A percentile compares a stretch with the other conserved stretches of the same genome.
Evolutionary conservation across 2,113 vertebrate species (phyloP).

Genomic region (Probosciger aterrimus): DNA sequence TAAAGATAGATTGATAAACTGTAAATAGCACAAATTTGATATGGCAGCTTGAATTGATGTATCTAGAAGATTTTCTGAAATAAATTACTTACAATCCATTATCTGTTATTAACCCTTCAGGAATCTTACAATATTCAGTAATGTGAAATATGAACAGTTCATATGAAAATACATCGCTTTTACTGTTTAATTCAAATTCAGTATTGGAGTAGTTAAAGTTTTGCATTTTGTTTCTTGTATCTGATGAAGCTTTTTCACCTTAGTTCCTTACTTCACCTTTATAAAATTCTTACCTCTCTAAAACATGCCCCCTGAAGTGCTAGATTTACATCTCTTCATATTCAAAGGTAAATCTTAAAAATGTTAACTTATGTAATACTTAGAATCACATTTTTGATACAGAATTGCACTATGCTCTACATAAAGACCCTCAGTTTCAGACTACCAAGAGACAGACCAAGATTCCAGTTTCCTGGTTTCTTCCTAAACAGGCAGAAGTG

Average conservation of each 20-base stretch:
- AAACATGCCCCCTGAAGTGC: not conserved
- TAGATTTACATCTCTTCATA: not conserved
- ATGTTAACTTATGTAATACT: not conserved
- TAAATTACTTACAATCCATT: not conserved
- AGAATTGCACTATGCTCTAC: not conserved
- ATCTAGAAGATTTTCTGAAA: slow-evolving; percentile 25
- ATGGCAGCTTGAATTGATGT: not conserved
- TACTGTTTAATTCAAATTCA: not conserved
- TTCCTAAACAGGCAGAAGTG: not conserved
- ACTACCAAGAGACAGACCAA: not conserved
- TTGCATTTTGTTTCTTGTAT: not conserved
- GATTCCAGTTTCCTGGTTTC: not conserved
- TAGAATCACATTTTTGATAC: not conserved
- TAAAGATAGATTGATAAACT: slow-evolving; percentile 49
- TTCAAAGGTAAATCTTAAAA: not conserved
- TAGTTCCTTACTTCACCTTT: not conserved
- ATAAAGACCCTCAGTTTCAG: not conserved
- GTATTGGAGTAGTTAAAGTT: not conserved
- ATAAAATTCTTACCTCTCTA: not conserved
- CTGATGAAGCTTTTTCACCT: not conserved
- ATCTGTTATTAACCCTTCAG: slow-evolving; percentile 39
- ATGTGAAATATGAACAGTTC: not conserved
- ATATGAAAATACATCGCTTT: not conserved
- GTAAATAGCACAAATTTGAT: slow-evolving; percentile 14
- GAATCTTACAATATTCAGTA: not conserved